Percentiles rank a stretch among this genome's conserved stretches.
phyloP scores from a whole-genome alignment of 2,113 vertebrate genomes.

The Scopus umbretta region DNA sequence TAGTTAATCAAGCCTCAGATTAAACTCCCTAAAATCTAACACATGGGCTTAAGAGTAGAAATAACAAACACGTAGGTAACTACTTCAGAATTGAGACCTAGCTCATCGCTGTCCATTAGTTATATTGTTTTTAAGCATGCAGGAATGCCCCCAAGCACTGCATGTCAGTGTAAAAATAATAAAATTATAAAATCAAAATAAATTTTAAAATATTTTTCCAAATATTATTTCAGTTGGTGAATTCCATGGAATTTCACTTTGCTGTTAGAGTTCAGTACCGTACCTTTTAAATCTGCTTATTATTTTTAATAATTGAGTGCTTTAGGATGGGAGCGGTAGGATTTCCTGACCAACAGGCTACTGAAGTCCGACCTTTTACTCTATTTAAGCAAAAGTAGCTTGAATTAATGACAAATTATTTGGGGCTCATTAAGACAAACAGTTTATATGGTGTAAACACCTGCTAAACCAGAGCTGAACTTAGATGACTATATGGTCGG shows the following conservation, averaged over 20 bases:
- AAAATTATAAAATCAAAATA: background rate
- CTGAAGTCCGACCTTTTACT: background rate
- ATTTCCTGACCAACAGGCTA: background rate
- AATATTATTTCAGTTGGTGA: background rate
- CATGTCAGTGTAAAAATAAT: background rate
- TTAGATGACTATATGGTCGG: fast-evolving
- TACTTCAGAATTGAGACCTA: background rate
- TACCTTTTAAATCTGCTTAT: background rate
- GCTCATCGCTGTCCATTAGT: background rate
- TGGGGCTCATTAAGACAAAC: background rate
- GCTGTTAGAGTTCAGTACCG: background rate
- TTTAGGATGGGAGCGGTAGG: background rate
- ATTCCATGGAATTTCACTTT: background rate
- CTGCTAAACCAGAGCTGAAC: background rate
- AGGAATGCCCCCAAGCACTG: fast-evolving
- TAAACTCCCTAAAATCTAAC: background rate
- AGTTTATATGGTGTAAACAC: background rate
- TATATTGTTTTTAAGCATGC: background rate
- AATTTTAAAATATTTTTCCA: background rate
- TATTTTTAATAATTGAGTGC: background rate
- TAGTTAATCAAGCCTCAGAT: background rate
- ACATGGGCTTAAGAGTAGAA: background rate
- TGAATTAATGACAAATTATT: background rate
- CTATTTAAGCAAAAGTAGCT: background rate
- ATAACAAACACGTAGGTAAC: background rate